Conservation (phyloP, 1,140 invertebrate species). For the Zaprionus nigranus region DNA sequence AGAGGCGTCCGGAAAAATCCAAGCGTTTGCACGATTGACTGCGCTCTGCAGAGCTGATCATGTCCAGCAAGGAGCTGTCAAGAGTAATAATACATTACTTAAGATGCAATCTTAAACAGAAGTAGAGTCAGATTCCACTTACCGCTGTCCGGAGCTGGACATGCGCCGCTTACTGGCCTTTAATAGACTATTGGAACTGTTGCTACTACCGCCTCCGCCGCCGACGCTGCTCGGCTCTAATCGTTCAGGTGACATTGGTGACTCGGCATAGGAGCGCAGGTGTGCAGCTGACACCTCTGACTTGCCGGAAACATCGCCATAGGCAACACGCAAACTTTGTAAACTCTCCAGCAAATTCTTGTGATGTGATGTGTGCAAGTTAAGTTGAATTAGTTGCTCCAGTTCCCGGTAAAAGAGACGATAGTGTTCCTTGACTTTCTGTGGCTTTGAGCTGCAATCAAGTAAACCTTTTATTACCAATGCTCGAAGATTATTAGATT, state of each 20-base stretch:
- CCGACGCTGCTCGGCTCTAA: conserved; percentile 74
- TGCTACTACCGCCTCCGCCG: conserved; percentile 57
- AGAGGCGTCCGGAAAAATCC: conserved; percentile 92
- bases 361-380: conserved; percentile 88
- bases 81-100: conserved; percentile 4
- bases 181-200: conserved; percentile 70
- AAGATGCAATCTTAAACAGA: background rate
- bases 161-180: conserved; percentile 84
- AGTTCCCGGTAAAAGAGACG: conserved; percentile 95
- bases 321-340: conserved; percentile 89
- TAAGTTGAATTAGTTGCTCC: conserved; percentile 92
- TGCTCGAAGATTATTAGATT: background rate
- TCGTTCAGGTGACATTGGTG: conserved; percentile 91
- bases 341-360: conserved; percentile 93
- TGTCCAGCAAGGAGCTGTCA: conserved; percentile 87
- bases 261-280: conserved; percentile 90
- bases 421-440: conserved; percentile 92
- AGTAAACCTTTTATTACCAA: too few species aligned
- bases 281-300: conserved; percentile 85
- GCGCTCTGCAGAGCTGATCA: conserved; percentile 86
- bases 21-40: conserved; percentile 87
- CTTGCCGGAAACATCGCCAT: conserved; percentile 85
- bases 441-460: conserved; percentile 24
- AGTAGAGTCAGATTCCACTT: background rate
- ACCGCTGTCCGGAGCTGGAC: conserved; percentile 70